Conservation (phyloP, 1,140 invertebrate genomes). For the Frieseomelitta varia region DNA sequence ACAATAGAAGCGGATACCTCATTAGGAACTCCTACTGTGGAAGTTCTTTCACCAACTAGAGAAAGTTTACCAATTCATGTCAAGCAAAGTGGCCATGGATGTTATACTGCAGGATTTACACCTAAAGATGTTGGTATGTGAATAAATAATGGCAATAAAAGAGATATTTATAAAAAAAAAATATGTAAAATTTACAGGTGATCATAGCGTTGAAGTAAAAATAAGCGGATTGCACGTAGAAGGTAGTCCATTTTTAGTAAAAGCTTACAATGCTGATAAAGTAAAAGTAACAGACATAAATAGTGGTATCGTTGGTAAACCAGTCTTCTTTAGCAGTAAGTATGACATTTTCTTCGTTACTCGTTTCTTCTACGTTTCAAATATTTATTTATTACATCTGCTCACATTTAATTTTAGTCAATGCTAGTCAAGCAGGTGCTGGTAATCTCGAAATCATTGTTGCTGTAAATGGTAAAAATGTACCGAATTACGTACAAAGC, state of each 20-base stretch:
- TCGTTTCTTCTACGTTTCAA: neutral
- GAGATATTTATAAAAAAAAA: conserved; percentile 9
- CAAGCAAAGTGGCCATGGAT: conserved; percentile 75
- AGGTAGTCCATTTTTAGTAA: conserved; percentile 96
- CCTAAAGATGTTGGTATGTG: conserved; percentile 91
- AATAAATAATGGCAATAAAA: conserved; percentile 1
- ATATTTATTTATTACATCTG: neutral
- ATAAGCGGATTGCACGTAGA: conserved; percentile 92
- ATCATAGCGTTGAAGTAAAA: conserved; percentile 95
- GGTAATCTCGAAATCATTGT: conserved; percentile 99
- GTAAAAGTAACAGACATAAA: conserved; percentile 95
- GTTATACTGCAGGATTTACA: conserved; percentile 88
- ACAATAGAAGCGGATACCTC: conserved; percentile 89
- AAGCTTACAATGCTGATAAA: conserved; percentile 96
- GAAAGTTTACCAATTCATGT: conserved; percentile 88
- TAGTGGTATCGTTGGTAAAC: conserved; percentile 94
- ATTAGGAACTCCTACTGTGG: conserved; percentile 88
- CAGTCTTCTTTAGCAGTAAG: conserved; percentile 96
- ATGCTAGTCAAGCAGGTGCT: conserved; percentile 92
- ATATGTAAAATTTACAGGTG: conserved; percentile 81
- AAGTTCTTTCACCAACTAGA: conserved; percentile 89
- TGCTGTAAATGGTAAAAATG: conserved; percentile 97
- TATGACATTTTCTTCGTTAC: conserved; percentile 70
- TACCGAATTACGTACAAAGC: conserved; percentile 98
- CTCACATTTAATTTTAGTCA: conserved; percentile 83